These are phyloP conservation scores for Menura novaehollandiae DNA, from an alignment of 2,113 vertebrate species.

Conservation along the genomic window DNA sequence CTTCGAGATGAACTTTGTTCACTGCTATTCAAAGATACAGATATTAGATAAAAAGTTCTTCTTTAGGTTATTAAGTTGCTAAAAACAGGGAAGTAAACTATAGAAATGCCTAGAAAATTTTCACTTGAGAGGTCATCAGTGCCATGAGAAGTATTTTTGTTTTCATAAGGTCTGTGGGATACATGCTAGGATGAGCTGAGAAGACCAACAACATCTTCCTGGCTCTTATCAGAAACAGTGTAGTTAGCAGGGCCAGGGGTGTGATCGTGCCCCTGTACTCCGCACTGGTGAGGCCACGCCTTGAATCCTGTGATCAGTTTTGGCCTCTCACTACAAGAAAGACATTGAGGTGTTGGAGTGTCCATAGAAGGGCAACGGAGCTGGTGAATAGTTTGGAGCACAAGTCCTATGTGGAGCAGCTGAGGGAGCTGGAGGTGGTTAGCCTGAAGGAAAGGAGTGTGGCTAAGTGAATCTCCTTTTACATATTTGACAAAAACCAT, in stretches of 20 bases:
- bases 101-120: background rate
- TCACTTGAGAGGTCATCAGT: background rate
- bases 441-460: background rate
- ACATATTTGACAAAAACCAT: background rate
- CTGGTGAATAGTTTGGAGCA: background rate
- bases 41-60: background rate
- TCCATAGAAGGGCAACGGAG: background rate
- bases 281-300: background rate
- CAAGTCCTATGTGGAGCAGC: background rate
- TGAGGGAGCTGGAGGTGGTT: background rate
- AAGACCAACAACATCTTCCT: background rate
- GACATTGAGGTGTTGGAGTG: background rate
- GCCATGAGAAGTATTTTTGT: background rate
- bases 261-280: rapidly evolving
- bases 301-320: rapidly evolving
- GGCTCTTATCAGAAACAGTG: background rate
- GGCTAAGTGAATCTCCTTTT: background rate
- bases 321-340: background rate
- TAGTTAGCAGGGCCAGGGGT: background rate
- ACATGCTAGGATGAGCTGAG: background rate
- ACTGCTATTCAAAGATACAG: background rate
- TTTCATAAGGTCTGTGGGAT: background rate
- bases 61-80: background rate
- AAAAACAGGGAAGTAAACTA: background rate
- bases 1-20: background rate